These are phyloP conservation scores for Digitonthophagus gazella DNA, from an alignment of 2,888 invertebrate genomes.

Conservation along the genomic window DNA sequence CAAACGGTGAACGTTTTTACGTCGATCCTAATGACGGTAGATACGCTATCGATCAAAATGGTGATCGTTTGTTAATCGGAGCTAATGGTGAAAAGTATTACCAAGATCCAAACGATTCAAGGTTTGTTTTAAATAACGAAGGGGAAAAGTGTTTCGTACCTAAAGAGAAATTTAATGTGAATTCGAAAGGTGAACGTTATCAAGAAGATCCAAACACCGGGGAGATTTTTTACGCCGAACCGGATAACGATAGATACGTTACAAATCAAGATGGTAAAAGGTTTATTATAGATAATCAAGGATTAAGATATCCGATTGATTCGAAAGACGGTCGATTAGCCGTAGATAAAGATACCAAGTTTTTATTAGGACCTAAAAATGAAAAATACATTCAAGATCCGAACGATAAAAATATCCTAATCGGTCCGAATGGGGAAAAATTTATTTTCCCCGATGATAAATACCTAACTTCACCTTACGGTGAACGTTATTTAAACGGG, in stretches of 20 bases:
- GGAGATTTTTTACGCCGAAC: constrained; percentile 21
- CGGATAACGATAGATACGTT: constrained; percentile 22
- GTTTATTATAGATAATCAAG: constrained; percentile 18
- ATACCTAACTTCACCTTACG: constrained; percentile 17
- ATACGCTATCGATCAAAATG: constrained; percentile 20
- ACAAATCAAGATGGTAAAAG: constrained; percentile 14
- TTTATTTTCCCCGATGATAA: constrained; percentile 22
- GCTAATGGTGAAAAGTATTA: constrained; percentile 24
- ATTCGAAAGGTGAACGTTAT: constrained; percentile 22
- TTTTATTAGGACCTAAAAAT: constrained; percentile 22
- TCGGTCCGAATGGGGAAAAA: constrained; percentile 23
- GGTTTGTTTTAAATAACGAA: constrained; percentile 22
- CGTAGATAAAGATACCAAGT: constrained; percentile 16
- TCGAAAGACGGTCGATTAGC: constrained; percentile 23
- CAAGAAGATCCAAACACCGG: constrained; percentile 16
- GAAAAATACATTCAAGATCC: constrained; percentile 23
- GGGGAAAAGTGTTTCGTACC: constrained; percentile 27
- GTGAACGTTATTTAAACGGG: constrained; percentile 22
- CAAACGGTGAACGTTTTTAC: constrained; percentile 24
- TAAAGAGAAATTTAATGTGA: constrained; percentile 20
- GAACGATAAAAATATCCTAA: constrained; percentile 18
- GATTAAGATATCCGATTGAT: constrained; percentile 21
- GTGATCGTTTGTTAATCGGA: constrained; percentile 23
- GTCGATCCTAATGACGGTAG: constrained; percentile 24
- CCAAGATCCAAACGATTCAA: constrained; percentile 22